phyloP scores from a whole-genome alignment of 2,888 invertebrate species.

The Agrilus cyanescens region DNA sequence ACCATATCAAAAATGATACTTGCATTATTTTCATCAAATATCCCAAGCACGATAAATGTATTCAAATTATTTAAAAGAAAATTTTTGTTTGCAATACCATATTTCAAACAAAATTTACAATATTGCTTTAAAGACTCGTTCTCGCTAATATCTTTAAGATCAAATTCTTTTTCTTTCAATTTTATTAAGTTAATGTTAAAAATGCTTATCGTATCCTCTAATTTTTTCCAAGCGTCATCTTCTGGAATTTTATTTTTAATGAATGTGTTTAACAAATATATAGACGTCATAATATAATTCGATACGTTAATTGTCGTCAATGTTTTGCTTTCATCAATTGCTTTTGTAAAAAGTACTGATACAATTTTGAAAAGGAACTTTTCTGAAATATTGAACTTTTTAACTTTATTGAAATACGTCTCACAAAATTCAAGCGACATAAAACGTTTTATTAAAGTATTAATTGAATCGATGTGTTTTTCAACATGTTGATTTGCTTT shows the following conservation, averaged over 20 bases:
- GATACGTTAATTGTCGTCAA: too few relatives aligned
- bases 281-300: slow-evolving; percentile 39
- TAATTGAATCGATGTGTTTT: slow-evolving; percentile 45
- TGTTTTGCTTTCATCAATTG: slow-evolving; percentile 35
- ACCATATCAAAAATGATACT: slow-evolving; percentile 59
- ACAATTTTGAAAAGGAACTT: slow-evolving; percentile 45
- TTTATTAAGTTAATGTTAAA: slow-evolving; percentile 17
- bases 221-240: slow-evolving; percentile 17
- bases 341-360: slow-evolving; percentile 43
- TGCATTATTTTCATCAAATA: slow-evolving; percentile 39
- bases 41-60: slow-evolving; percentile 43
- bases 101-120: slow-evolving; percentile 53
- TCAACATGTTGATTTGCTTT: slow-evolving; percentile 55
- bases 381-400: slow-evolving; percentile 52
- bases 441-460: slow-evolving; percentile 45
- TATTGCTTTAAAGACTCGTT: slow-evolving; percentile 46
- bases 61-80: slow-evolving; percentile 38
- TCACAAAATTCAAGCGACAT: slow-evolving; percentile 46
- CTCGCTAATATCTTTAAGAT: slow-evolving; percentile 20
- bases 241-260: slow-evolving; percentile 34
- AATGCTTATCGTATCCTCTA: slow-evolving; percentile 15
- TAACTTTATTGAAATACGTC: slow-evolving; percentile 44
- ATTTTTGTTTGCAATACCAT: slow-evolving; percentile 37
- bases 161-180: slow-evolving; percentile 5
- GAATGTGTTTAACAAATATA: slow-evolving; percentile 41